These are phyloP conservation scores for Tinamus major DNA, from an alignment of 2,797 vertebrate species.

Conservation along the genomic window DNA sequence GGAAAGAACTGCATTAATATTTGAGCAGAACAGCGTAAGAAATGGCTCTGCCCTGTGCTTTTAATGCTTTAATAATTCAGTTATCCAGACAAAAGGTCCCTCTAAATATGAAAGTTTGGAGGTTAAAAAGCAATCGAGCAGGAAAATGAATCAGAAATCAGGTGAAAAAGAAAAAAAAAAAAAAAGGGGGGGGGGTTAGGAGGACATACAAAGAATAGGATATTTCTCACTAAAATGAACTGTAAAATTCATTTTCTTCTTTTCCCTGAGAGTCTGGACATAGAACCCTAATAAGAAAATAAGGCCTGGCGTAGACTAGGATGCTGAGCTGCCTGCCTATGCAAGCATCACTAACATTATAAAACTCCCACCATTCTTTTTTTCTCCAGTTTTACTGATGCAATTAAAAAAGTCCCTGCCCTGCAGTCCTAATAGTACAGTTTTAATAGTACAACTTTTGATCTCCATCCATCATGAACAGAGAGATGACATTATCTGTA, in stretches of 20 bases:
- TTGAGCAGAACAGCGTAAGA: constrained; percentile 43
- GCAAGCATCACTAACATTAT: neutral
- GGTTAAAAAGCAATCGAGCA: constrained; percentile 44
- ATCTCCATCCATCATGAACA: neutral
- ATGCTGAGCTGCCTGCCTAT: neutral
- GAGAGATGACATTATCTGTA: neutral
- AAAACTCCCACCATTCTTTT: neutral
- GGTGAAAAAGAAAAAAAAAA: neutral
- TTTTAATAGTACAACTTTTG: neutral
- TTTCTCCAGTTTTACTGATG: neutral
- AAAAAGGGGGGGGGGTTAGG: neutral
- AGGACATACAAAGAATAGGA: neutral
- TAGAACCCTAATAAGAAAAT: neutral
- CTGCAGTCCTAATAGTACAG: neutral
- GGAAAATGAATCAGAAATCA: constrained; percentile 22
- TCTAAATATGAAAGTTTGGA: constrained; percentile 43
- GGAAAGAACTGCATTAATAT: constrained; percentile 54
- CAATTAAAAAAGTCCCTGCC: neutral
- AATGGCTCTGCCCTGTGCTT: constrained; percentile 35
- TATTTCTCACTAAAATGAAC: neutral
- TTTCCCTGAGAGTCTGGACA: neutral
- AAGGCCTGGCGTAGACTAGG: neutral
- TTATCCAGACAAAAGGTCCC: neutral
- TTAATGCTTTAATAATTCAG: constrained; percentile 68
- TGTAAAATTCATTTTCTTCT: neutral